Conservation (phyloP, 2,113 vertebrate genomes). For the Poeciliopsis prolifica region DNA sequence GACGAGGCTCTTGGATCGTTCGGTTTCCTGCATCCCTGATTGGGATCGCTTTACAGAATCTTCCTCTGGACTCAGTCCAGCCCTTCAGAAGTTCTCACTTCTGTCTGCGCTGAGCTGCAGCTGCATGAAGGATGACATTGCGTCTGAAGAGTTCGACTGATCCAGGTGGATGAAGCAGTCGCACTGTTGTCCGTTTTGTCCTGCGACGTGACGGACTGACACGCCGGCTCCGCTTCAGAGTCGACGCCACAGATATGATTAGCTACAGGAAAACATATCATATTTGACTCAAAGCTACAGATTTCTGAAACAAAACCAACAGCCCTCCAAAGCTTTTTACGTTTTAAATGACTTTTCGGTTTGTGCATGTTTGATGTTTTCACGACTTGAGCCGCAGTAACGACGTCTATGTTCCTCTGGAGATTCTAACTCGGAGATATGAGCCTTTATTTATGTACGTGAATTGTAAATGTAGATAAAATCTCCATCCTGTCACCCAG, state of each 20-base stretch:
- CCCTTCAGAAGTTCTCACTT: not conserved
- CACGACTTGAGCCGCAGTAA: too few species aligned
- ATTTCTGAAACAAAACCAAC: not conserved
- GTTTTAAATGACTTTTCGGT: too few species aligned
- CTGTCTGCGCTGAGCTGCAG: not conserved
- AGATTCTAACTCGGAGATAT: too few species aligned
- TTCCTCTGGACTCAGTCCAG: not conserved
- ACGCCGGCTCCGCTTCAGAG: not conserved
- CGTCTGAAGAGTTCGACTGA: not conserved
- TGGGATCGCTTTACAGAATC: not conserved
- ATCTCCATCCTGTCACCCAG: too few species aligned
- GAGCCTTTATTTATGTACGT: too few species aligned
- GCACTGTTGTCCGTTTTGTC: not conserved
- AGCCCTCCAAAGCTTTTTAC: not conserved
- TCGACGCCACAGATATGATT: not conserved
- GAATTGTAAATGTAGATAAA: too few species aligned
- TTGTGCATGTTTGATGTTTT: too few species aligned
- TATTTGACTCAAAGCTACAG: not conserved
- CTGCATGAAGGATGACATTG: not conserved
- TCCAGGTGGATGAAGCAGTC: not conserved
- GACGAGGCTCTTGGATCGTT: not conserved
- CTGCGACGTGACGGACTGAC: constrained; percentile 5
- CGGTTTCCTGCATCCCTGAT: not conserved
- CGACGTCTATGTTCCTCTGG: too few species aligned
- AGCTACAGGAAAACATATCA: not conserved